Evolutionary conservation across 2,888 invertebrate genomes (phyloP).

Genomic region (Epinotia nisella): DNA sequence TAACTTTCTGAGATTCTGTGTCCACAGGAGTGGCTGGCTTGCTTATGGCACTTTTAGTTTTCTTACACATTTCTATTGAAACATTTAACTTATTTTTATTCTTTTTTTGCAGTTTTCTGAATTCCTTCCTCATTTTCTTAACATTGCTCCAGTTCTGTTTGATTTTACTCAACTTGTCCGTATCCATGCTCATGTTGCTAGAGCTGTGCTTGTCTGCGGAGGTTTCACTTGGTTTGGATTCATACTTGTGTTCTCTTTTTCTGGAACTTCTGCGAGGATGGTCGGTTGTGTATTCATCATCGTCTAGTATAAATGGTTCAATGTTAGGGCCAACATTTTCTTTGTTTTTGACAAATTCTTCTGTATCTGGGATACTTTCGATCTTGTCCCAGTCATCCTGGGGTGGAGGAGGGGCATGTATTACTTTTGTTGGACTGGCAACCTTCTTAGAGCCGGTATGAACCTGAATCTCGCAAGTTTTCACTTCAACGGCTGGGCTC

Average conservation of each 20-base stretch:
- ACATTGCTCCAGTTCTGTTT: conserved; percentile 76
- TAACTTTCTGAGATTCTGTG: conserved; percentile 45
- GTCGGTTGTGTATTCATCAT: conserved; percentile 62
- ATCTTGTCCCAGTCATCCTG: conserved; percentile 80
- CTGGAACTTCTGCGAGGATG: conserved; percentile 73
- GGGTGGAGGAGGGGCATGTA: conserved; percentile 55
- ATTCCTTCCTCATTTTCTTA: conserved; percentile 78
- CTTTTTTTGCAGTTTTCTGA: conserved; percentile 72
- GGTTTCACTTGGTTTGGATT: conserved; percentile 50
- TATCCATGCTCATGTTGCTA: conserved; percentile 59
- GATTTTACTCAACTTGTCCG: conserved; percentile 58
- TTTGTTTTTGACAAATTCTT: conserved; percentile 57
- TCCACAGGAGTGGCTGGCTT: conserved; percentile 46
- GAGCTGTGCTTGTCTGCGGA: conserved; percentile 57
- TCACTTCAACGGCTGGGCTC: conserved; percentile 55
- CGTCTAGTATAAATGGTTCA: conserved; percentile 63
- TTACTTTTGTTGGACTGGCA: conserved; percentile 55
- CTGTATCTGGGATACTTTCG: conserved; percentile 66
- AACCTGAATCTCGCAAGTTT: conserved; percentile 65
- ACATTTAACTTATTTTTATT: conserved; percentile 76
- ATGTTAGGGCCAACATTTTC: conserved; percentile 66
- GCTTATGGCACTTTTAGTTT: conserved; percentile 57
- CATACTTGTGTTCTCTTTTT: conserved; percentile 62
- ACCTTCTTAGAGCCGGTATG: conserved; percentile 60
- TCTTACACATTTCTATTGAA: conserved; percentile 78